Evolutionary conservation across 2,888 invertebrate species (phyloP), one percentile per base, ranked within the genome.

Genomic region (Neria commutata): DNA sequence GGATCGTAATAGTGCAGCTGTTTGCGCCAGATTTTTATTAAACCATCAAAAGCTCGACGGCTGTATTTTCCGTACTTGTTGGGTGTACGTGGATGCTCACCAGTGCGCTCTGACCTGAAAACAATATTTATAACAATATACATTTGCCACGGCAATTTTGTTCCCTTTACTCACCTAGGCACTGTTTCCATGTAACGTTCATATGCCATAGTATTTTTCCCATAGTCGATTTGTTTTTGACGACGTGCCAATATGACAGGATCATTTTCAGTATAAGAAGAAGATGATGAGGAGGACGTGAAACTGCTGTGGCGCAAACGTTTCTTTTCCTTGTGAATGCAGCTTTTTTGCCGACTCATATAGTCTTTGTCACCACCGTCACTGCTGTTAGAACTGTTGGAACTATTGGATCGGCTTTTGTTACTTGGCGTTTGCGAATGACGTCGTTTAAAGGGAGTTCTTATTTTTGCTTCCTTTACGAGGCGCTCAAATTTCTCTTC

Each of bases 151-250:
- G 3, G 10, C 10, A 45, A 4, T 23, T 6, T 10, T n/a, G 25
- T 8, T n/a, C n/a, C n/a, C n/a, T n/a, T 48, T 23, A 24, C 85
- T 84, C 84, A 93, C 91, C 85, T 86, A 40, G 92, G 90, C 45
- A 95, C 86, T 69, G 83, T 70, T 67, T 85, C 83, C 10, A 84
- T 74, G 69, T 94, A 96, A 80, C 88, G 88, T 67, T 90, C 88
- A 78, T 96, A 96, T 40, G 92, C 93, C 65, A 89, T 82, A 25
- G 96, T 96, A 75, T 94, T 95, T 83, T 95, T 96, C 11, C 97
- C 97, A 83, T 93, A 97, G 80, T 95, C 94, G 72, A 97, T 91
- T 83, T 95, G 95, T 81, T 96, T 96, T 76, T 95, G 94, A 45
- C 96, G 85, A 63, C 96, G 86, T 40, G 85, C 83, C 59, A 97